These are phyloP conservation scores for Eristalinus sepulchralis DNA, from an alignment of 2,888 invertebrate species.

Conservation along the genomic window DNA sequence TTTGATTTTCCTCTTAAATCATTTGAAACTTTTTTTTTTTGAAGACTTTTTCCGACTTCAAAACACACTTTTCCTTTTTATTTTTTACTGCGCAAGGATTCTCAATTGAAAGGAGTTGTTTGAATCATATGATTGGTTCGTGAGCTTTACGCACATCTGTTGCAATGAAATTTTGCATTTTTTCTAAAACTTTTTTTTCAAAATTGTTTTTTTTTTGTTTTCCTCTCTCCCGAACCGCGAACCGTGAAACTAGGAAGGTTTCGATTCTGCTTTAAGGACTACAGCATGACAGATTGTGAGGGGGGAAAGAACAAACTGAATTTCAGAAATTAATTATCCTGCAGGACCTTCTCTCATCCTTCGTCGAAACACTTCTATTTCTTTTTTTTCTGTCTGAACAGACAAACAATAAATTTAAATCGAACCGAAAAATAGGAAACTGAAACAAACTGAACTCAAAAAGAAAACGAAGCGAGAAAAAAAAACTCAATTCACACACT, in stretches of 20 bases:
- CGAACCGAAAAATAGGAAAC: constrained; percentile 11
- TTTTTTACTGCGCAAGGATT: not conserved
- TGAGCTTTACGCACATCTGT: constrained; percentile 35
- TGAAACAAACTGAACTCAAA: constrained; percentile 41
- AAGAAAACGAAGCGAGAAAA: constrained; percentile 14
- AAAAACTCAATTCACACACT: not conserved
- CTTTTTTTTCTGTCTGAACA: not conserved
- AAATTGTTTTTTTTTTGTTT: not conserved
- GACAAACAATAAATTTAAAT: constrained; percentile 30
- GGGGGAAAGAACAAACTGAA: not conserved
- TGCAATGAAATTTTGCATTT: constrained; percentile 30
- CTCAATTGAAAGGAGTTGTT: constrained; percentile 11
- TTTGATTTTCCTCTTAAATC: constrained; percentile 9
- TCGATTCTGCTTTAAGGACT: constrained; percentile 50
- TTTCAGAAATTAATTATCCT: not conserved
- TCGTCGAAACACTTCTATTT: not conserved
- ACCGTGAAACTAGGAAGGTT: not conserved
- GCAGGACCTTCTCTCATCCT: not conserved
- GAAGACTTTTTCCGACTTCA: not conserved
- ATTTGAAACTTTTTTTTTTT: not conserved
- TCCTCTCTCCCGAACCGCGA: not conserved
- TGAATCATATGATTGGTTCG: constrained; percentile 42
- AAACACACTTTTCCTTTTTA: constrained; percentile 23
- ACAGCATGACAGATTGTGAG: constrained; percentile 57
- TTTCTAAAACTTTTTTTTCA: constrained; percentile 41